Conservation (phyloP, 2,797 vertebrate species). For the Lagocephalus sceleratus region DNA sequence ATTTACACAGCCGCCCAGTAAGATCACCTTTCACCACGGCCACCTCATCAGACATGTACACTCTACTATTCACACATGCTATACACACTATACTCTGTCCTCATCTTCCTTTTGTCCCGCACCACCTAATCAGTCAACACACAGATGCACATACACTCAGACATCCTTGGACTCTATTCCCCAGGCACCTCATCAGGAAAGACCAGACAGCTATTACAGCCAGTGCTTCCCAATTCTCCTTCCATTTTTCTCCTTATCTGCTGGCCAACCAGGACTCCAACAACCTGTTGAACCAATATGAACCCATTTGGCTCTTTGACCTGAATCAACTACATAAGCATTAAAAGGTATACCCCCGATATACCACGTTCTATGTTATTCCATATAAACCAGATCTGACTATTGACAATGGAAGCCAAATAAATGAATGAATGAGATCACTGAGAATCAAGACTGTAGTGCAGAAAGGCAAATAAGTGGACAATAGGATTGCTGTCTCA, state of each 20-base stretch:
- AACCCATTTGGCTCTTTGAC: slow-evolving; percentile 30
- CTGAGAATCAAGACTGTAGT: too few species aligned
- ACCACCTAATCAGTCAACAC: slow-evolving; percentile 42
- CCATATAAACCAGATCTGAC: too few species aligned
- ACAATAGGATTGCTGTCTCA: too few species aligned
- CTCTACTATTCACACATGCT: slow-evolving; percentile 27
- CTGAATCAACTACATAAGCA: too few species aligned
- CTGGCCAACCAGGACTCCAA: slow-evolving; percentile 36
- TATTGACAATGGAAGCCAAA: too few species aligned
- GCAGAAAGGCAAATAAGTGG: too few species aligned
- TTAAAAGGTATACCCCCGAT: too few species aligned
- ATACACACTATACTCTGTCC: slow-evolving; percentile 1
- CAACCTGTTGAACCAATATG: slow-evolving; percentile 59
- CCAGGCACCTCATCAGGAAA: slow-evolving; percentile 64
- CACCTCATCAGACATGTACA: slow-evolving; percentile 50
- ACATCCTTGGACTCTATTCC: slow-evolving; percentile 47
- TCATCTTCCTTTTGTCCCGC: slow-evolving; percentile 27
- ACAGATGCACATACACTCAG: slow-evolving; percentile 15
- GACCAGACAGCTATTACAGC: slow-evolving; percentile 62
- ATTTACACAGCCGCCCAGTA: slow-evolving; percentile 48
- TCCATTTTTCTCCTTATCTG: slow-evolving; percentile 49
- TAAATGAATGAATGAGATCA: too few species aligned
- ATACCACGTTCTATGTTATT: too few species aligned
- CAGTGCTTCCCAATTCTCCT: slow-evolving; percentile 42
- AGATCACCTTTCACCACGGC: slow-evolving; percentile 56